Base-by-base conservation (phyloP, 2,797 vertebrate species). In the Mycteria americana region DNA sequence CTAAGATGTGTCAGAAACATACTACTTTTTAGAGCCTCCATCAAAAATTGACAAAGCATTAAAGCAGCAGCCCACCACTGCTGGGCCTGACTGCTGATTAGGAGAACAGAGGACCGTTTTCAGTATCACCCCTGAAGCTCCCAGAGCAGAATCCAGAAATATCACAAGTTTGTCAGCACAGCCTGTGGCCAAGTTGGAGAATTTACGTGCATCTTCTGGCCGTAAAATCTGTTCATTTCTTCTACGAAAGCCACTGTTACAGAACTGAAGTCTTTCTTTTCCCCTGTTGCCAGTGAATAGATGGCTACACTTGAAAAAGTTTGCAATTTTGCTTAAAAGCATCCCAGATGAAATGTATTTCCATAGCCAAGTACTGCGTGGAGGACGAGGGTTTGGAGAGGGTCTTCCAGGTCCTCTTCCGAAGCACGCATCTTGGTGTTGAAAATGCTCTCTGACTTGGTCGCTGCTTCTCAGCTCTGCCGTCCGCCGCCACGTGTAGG, bases 401-500 rank as follows among this genome's bases (percentile, higher is more conserved):
- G 2, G 7, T 73, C 33, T 76, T 60, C 21, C 9, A 5, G 30
- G 8, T 78, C n/a, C 60, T 75, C 76, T 56, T 59, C 51, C 2
- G 3, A 56, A 79, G 33, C 3, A 3, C 2, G 0, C 22, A 16
- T 76, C 37, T 51, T 28, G 43, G 30, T 2, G 1, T 37, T 43
- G 81, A 41, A 78, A 65, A 35, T 31, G 6, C 14, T 62, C 17
- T 70, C 35, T 3, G 41, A n/a, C 18, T 62, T 65, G 10, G 9
- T 68, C 0, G 0, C 43, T 54, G 48, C n/a, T 53, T 77, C 4
- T 0, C 39, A 23, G 2, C 43, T 51, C 25, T 9, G 9, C 25
- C 4, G 1, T 35, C 69, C 5, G 2, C 27, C 3, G 1, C 33
- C 33, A 8, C 0, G 0, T 10, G 25, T 15, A 60, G 45, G 50